Base-by-base conservation (phyloP, 1,140 invertebrate genomes). In the Ostrea denselamellosa region DNA sequence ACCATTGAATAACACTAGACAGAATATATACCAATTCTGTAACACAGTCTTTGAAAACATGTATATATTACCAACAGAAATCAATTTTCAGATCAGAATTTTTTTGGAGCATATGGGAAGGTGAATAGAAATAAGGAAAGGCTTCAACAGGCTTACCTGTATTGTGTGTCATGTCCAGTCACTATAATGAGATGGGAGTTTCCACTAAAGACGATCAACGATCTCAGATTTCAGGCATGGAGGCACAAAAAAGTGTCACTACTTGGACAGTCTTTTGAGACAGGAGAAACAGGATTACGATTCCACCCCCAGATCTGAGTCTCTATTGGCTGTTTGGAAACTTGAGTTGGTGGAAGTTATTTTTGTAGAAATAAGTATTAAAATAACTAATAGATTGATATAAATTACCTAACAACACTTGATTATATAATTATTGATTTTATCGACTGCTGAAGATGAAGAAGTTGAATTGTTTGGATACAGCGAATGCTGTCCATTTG, bases 261-360 rank as follows among this genome's bases (percentile, higher is more conserved):
- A 25, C 68, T 9, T 25, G 25, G 28, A 14, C 7, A 71, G 22
- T 12, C 25, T 10, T 10, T 12, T 12, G 22, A 25, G 10, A 34
- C 8, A 9, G 56, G 14, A 71, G 68, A 71, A 2, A 68, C 65
- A 68, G 25, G 34, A 25, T 71, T 25, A 71, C 22, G 5, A 71
- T 71, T 8, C 68, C 68, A 25, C 68, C 68, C 68, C 68, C 68
- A 71, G 22, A 71, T 34, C 68, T 71, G 8, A 9, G 14, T 71
- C 25, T 28, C 25, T 25, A 71, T 71, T 71, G 68, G 68, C 22
- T 71, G 68, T 34, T 58, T 58, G 22, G 25, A 71, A 71, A 71
- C 22, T 34, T 71, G 68, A 71, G 68, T 71, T 71, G 68, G 68
- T 71, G 68, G 22, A 71, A 28, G 68, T 71, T 71, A 10, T 71